Evolutionary conservation across 2,888 invertebrate species (phyloP).

Genomic region (Nemapogon koenigi): DNA sequence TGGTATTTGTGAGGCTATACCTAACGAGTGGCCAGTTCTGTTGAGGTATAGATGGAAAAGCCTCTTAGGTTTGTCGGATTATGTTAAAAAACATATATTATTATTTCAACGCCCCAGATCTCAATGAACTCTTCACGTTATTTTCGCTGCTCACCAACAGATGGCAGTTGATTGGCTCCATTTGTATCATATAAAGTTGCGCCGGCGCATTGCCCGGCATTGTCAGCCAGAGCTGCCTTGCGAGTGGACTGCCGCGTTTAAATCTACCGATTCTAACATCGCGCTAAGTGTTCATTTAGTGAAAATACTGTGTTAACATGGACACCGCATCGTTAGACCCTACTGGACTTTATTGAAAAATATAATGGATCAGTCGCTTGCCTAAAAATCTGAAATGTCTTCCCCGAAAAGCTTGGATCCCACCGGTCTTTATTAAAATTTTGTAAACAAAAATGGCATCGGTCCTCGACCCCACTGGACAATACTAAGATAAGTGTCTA

Average conservation of each 20-base stretch:
- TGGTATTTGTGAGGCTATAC: too few relatives aligned
- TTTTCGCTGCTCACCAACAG: conserved; percentile 42
- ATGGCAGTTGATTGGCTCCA: conserved; percentile 30
- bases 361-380: conserved; percentile 32
- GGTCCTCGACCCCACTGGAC: conserved; percentile 33
- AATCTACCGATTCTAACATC: not conserved
- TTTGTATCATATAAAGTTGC: conserved; percentile 47
- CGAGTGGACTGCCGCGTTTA: conserved; percentile 34
- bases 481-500: conserved; percentile 46
- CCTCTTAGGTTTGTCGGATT: too few relatives aligned
- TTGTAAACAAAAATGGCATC: conserved; percentile 20
- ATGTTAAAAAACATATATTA: too few relatives aligned
- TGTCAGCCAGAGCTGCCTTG: conserved; percentile 40
- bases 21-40: too few relatives aligned
- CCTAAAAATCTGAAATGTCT: conserved; percentile 32
- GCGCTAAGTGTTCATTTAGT: conserved; percentile 2
- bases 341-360: conserved; percentile 48
- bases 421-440: conserved; percentile 26
- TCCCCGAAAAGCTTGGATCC: conserved; percentile 30
- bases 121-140: too few relatives aligned
- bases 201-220: conserved; percentile 35
- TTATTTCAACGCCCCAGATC: too few relatives aligned
- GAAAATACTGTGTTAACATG: conserved; percentile 25
- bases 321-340: conserved; percentile 53
- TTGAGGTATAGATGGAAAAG: too few relatives aligned